Evolutionary conservation across 2,797 vertebrate species (phyloP).

Genomic region (Trichosurus vulpecula): DNA sequence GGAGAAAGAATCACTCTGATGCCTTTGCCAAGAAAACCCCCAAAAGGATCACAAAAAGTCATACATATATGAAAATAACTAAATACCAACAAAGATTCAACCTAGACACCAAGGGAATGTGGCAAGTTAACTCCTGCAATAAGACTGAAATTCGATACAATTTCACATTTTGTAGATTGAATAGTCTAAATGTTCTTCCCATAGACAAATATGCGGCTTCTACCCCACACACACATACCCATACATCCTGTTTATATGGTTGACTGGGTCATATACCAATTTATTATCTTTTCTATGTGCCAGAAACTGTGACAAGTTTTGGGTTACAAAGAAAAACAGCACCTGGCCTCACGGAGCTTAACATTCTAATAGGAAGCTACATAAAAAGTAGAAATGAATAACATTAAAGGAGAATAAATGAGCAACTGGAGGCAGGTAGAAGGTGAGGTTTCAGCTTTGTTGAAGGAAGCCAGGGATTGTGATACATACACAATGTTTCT

Average conservation of each 20-base stretch:
- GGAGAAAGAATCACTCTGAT: neutral
- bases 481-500: neutral
- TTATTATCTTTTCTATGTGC: neutral
- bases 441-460: neutral
- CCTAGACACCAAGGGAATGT: constrained; percentile 59
- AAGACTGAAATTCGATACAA: constrained; percentile 61
- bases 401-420: neutral
- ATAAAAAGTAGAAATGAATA: neutral
- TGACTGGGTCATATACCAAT: neutral
- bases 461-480: neutral
- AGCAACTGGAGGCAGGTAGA: neutral
- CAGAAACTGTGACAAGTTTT: neutral
- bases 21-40: neutral
- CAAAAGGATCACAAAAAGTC: neutral
- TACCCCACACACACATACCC: too few species aligned
- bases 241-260: neutral
- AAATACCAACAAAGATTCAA: constrained; percentile 34
- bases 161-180: constrained; percentile 54
- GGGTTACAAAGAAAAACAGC: neutral
- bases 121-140: constrained; percentile 51
- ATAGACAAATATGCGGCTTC: neutral
- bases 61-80: neutral
- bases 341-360: neutral
- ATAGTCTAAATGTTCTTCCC: constrained; percentile 4
- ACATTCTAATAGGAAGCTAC: neutral